phyloP scores from a whole-genome alignment of 2,113 vertebrate genomes.

The Brachypteracias leptosomus region DNA sequence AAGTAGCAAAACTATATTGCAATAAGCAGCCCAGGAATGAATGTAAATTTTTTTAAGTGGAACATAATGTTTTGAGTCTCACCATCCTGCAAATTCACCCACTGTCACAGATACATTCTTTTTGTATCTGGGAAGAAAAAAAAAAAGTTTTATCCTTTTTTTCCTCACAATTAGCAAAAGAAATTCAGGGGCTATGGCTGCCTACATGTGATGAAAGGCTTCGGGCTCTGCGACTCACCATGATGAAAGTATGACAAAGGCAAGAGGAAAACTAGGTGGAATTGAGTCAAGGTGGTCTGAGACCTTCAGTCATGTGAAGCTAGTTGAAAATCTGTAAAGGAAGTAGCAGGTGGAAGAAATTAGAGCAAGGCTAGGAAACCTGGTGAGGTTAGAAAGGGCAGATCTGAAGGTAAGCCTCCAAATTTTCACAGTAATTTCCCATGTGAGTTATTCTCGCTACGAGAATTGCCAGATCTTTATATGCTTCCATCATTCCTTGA shows the following conservation, averaged over 20 bases:
- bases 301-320: neutral
- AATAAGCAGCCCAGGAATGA: neutral
- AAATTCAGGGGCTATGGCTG: neutral
- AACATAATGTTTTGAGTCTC: neutral
- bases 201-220: neutral
- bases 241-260: neutral
- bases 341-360: neutral
- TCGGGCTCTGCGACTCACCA: neutral
- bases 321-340: neutral
- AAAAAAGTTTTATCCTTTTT: neutral
- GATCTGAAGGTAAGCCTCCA: neutral
- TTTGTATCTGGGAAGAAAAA: neutral
- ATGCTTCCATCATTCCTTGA: neutral
- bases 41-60: accelerated
- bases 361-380: neutral
- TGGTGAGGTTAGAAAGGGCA: neutral
- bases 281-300: neutral
- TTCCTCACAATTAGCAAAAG: neutral
- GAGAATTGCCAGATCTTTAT: neutral
- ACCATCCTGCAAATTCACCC: neutral
- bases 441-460: neutral
- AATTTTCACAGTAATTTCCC: neutral
- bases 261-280: neutral
- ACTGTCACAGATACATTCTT: neutral
- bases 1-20: neutral